Evolutionary conservation across 2,113 vertebrate species (phyloP).

Genomic region (Euleptes europaea): DNA sequence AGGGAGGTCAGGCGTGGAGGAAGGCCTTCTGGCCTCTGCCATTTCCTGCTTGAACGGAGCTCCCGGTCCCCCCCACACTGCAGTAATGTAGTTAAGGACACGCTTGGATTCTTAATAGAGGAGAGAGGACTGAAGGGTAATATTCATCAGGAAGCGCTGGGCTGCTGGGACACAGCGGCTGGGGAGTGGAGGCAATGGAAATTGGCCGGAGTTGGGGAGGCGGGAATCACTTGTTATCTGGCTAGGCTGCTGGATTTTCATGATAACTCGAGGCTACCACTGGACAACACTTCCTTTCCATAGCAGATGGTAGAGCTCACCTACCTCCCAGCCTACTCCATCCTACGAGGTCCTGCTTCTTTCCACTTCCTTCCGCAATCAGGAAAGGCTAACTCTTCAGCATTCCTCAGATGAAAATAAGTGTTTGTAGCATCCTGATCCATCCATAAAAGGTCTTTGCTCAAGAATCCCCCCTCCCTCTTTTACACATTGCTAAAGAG

Average conservation of each 20-base stretch:
- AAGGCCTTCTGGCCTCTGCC: not conserved
- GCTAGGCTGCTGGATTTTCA: not conserved
- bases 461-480: too few species aligned
- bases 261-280: not conserved
- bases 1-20: not conserved
- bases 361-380: too few species aligned
- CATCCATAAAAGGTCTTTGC: too few species aligned
- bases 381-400: too few species aligned
- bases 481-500: too few species aligned
- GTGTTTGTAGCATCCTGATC: too few species aligned
- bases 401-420: too few species aligned
- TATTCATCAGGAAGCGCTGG: not conserved
- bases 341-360: too few species aligned
- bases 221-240: not conserved
- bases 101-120: constrained; percentile 14
- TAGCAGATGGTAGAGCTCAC: not conserved
- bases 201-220: not conserved
- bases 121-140: not conserved
- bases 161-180: not conserved
- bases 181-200: not conserved
- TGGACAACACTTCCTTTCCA: not conserved
- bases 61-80: not conserved
- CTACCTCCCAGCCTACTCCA: not conserved
- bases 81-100: constrained; percentile 3
- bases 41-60: not conserved